Conservation (phyloP, 2,888 invertebrate genomes). For the Tetropium fuscum region DNA sequence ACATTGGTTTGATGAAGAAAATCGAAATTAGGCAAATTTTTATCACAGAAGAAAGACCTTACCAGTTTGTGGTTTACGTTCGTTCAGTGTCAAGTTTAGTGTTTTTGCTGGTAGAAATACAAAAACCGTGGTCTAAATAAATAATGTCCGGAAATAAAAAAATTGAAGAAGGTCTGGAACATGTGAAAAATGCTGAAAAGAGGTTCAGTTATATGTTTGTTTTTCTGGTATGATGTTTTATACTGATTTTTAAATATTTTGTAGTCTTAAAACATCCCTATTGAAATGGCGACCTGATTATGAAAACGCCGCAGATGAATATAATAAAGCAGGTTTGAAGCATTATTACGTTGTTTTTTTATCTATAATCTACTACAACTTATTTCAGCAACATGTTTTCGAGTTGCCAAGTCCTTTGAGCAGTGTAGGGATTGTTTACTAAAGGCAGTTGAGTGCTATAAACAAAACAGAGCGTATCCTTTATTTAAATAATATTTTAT, state of each 20-base stretch:
- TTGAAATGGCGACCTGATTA: conserved; percentile 97
- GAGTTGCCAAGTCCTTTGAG: conserved; percentile 84
- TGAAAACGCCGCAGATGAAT: conserved; percentile 94
- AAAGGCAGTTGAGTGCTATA: conserved; percentile 89
- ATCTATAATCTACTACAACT: background rate
- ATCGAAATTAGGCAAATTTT: too few species aligned
- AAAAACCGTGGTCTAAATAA: too few species aligned
- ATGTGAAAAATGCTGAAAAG: conserved; percentile 85
- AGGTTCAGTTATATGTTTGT: conserved; percentile 69
- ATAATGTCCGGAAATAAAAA: conserved; percentile 71
- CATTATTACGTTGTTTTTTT: background rate
- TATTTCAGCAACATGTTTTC: conserved; percentile 88
- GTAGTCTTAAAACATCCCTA: conserved; percentile 90
- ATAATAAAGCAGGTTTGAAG: conserved; percentile 86
- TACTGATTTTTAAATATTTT: conserved; percentile 1
- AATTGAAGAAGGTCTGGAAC: conserved; percentile 82
- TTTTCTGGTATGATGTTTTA: background rate
- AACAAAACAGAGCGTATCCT: conserved; percentile 84
- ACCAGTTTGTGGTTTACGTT: too few species aligned
- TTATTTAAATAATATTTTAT: conserved; percentile 50
- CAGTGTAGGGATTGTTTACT: conserved; percentile 86
- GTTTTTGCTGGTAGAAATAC: too few species aligned
- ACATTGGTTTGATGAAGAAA: too few species aligned
- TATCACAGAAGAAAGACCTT: too few species aligned
- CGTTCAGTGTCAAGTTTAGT: too few species aligned